Base-by-base conservation (phyloP, 2,797 vertebrate genomes). In the Podarcis lilfordi region DNA sequence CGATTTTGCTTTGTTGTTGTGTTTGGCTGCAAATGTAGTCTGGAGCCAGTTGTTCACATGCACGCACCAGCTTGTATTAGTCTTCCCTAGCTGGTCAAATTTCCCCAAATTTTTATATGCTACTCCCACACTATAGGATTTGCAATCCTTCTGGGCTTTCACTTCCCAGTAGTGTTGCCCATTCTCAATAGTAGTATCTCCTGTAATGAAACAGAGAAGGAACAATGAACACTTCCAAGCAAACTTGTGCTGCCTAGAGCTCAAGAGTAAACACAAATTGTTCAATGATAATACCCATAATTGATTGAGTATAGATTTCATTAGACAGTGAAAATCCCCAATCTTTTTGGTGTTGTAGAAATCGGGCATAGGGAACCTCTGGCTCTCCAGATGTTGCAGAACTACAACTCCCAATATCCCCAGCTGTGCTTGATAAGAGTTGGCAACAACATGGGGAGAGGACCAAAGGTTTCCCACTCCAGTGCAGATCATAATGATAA, bases 111-210 rank as follows among this genome's bases (percentile, higher is more conserved):
- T 98, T 92, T 97, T 97, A 74, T 98, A 98, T 0, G 97, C 97
- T 89, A 99, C 97, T 21, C 98, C 98, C 85, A 98, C 96, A 1
- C 98, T 98, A 91, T 98, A 98, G 1, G 98, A 98, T 96, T 99
- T 99, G 96, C 98, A 99, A 88, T 99, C 98, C 87, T 97, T 97
- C 88, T 98, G 97, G 82, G 98, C 98, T 93, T 96, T 97, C 88
- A 98, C 97, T 88, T 99, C 98, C 98, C 98, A 99, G 91, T 99
- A 99, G 93, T 99, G 97, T 91, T 98, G 97, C 35, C 98, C 98
- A 6, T 91, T 96, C 90, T 96, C 97, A 92, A 99, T 93, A 90
- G 97, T 95, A 90, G 97, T 97, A 89, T 99, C 98, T 43, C 98
- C 98, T 99, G 91, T 13, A 95, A 92, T 82, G 93, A 45, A 94